Evolutionary conservation across 2,797 vertebrate genomes (phyloP).

Genomic region (Lacerta bilineata): DNA sequence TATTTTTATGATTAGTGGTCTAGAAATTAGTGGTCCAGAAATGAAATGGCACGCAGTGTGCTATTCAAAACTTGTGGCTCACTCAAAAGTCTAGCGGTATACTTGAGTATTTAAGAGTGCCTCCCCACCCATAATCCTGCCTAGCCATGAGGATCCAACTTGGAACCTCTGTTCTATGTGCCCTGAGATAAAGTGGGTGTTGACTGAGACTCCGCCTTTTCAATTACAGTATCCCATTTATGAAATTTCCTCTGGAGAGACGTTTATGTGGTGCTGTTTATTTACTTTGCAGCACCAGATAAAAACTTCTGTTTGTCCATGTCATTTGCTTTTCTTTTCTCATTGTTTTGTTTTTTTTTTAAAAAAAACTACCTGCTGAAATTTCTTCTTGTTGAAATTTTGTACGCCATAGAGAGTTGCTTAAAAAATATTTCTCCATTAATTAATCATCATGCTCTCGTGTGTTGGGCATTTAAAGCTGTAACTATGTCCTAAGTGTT

Average conservation of each 20-base stretch:
- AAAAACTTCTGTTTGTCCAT: too few species aligned
- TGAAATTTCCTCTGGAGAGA: not conserved
- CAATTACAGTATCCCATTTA: not conserved
- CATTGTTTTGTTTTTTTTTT: not conserved
- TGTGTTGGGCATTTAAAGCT: not conserved
- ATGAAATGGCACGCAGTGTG: not conserved
- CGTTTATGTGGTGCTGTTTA: not conserved
- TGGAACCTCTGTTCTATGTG: not conserved
- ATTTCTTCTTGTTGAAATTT: not conserved
- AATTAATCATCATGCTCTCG: not conserved
- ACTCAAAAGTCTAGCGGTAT: too few species aligned
- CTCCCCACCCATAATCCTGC: not conserved
- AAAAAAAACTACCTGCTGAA: too few species aligned
- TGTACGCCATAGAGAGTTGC: not conserved
- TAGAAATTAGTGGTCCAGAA: not conserved
- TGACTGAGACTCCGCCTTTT: not conserved
- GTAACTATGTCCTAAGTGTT: not conserved
- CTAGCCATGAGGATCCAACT: too few species aligned
- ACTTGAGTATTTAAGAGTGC: too few species aligned
- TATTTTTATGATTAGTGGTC: too few species aligned
- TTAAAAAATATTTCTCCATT: too few species aligned
- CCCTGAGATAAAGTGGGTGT: not conserved
- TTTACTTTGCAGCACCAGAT: not conserved
- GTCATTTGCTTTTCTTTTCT: not conserved
- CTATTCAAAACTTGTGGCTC: not conserved